Evolutionary conservation across 2,888 invertebrate species (phyloP).

Genomic region (Pristionchus fissidentatus): DNA sequence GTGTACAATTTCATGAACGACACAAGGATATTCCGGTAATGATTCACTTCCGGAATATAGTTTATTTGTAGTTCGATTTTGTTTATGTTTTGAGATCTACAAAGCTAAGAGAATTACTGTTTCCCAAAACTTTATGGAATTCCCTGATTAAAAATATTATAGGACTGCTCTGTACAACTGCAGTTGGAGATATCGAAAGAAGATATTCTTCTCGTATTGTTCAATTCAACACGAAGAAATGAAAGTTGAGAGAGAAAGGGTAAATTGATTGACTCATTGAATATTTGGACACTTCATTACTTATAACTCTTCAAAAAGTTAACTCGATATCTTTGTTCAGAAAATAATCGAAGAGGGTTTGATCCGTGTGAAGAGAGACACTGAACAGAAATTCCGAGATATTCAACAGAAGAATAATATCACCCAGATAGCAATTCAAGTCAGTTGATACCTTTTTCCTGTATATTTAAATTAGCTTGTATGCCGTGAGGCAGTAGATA

Average conservation of each 20-base stretch:
- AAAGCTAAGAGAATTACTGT: background rate
- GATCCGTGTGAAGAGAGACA: constrained; percentile 55
- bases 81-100: background rate
- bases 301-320: background rate
- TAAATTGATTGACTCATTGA: too few relatives aligned
- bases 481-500: background rate
- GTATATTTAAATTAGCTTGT: background rate
- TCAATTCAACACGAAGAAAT: constrained; percentile 68
- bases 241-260: constrained; percentile 53
- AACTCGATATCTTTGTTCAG: constrained; percentile 49
- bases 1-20: constrained; percentile 74
- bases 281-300: too few relatives aligned
- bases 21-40: constrained; percentile 67
- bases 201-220: constrained; percentile 75
- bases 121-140: too few relatives aligned
- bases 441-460: background rate
- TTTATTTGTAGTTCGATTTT: background rate
- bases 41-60: background rate
- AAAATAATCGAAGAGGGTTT: constrained; percentile 54
- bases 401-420: constrained; percentile 64
- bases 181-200: constrained; percentile 72
- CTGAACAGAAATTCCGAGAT: constrained; percentile 59
- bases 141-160: too few relatives aligned
- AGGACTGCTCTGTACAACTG: constrained; percentile 72
- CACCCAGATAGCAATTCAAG: constrained; percentile 57